Evolutionary conservation across 2,113 vertebrate species (phyloP).

Genomic region (Crocuta crocuta): DNA sequence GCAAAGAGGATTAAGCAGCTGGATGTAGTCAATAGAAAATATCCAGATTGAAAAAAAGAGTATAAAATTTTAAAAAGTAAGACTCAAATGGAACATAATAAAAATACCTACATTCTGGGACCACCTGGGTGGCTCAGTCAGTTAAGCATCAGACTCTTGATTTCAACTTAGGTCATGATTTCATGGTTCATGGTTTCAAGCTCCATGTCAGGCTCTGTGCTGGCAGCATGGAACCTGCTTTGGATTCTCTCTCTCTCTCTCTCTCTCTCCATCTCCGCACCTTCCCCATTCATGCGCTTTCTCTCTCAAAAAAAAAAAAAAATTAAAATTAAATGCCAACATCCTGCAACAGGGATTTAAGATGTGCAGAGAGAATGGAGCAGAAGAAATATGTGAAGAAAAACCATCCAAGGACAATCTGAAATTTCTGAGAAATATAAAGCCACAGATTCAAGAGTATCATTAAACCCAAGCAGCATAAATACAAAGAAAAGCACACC

Average conservation of each 20-base stretch:
- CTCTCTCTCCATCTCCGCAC: no score
- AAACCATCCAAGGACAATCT: background rate
- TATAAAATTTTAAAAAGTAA: background rate
- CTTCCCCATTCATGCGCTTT: no score
- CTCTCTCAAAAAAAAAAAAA: no score
- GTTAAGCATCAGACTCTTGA: no score
- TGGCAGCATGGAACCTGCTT: no score
- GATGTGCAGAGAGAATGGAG: background rate
- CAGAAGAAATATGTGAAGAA: background rate
- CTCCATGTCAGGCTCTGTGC: no score
- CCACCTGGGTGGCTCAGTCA: no score
- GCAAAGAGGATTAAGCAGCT: background rate
- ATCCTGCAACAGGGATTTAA: background rate
- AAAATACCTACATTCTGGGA: background rate
- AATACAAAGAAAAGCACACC: background rate
- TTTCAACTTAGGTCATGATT: no score
- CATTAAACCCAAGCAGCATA: background rate
- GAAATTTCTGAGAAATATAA: background rate
- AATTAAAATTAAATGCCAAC: background rate
- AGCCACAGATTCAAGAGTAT: conserved; percentile 3
- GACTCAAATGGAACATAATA: background rate
- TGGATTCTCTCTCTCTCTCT: no score
- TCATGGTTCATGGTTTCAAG: no score
- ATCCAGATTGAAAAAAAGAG: background rate
- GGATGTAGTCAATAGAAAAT: background rate